Conservation (phyloP, 2,797 vertebrate genomes). For the Cottoperca gobio region DNA sequence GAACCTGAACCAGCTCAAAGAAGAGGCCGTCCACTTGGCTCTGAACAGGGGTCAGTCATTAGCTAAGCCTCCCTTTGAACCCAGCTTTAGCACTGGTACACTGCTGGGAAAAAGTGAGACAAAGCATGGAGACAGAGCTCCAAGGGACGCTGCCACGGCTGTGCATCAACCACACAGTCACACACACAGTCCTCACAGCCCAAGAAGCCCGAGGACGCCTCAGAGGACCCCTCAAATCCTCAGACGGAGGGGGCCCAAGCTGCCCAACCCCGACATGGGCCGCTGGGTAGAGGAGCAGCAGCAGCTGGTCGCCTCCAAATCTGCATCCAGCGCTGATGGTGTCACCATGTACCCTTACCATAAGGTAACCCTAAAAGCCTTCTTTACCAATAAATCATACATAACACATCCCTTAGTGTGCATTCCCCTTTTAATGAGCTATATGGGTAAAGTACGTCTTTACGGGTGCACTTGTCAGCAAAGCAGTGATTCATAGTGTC, state of each 20-base stretch:
- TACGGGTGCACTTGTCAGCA: conserved; percentile 67
- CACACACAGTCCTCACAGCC: conserved; percentile 88
- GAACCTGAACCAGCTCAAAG: conserved; percentile 93
- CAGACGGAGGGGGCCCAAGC: conserved; percentile 85
- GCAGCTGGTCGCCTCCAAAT: conserved; percentile 86
- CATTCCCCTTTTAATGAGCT: conserved; percentile 67
- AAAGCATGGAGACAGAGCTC: conserved; percentile 56
- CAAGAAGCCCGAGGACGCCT: conserved; percentile 85
- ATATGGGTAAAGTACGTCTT: conserved; percentile 62
- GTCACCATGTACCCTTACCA: conserved; percentile 88
- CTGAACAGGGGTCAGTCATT: conserved; percentile 88
- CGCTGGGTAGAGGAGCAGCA: conserved; percentile 92
- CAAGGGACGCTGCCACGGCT: conserved; percentile 38
- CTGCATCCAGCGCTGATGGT: conserved; percentile 85
- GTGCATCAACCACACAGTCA: conserved; percentile 81
- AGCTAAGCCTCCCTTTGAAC: conserved; percentile 79
- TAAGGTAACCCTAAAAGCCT: conserved; percentile 77
- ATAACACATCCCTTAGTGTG: conserved; percentile 34
- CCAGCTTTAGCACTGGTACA: conserved; percentile 62
- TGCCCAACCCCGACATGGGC: conserved; percentile 87
- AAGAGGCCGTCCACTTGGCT: conserved; percentile 94
- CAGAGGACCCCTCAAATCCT: conserved; percentile 86
- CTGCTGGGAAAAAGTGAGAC: conserved; percentile 58
- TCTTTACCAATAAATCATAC: conserved; percentile 57
- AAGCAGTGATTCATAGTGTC: conserved; percentile 67